Evolutionary conservation across 2,888 invertebrate species (phyloP).

Genomic region (Silvanus unidentatus): DNA sequence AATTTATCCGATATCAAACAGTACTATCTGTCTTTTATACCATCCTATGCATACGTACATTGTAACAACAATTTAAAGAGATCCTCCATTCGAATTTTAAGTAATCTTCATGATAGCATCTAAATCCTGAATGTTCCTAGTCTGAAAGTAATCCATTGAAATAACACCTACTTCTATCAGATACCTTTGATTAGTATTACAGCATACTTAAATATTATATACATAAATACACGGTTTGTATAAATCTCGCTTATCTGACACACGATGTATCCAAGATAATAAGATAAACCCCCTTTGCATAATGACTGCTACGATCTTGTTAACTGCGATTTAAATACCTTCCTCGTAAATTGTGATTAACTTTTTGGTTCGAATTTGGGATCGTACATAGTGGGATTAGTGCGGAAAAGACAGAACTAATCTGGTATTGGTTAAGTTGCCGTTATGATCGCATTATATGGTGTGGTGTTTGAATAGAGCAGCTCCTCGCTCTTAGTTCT

Average conservation of each 20-base stretch:
- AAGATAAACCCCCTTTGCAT: conserved; percentile 19
- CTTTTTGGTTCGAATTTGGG: conserved; percentile 1
- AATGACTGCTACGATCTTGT: conserved; percentile 24
- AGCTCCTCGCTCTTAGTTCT: too few relatives aligned
- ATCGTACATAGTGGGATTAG: too few relatives aligned
- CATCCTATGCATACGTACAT: background rate
- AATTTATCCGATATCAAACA: conserved; percentile 20
- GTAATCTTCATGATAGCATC: conserved; percentile 16
- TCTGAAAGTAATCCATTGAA: conserved; percentile 16
- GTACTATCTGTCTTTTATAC: conserved; percentile 15
- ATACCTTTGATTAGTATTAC: conserved; percentile 16
- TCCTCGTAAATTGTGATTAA: conserved; percentile 22
- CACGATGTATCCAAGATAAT: too few relatives aligned
- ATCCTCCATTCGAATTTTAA: conserved; percentile 14
- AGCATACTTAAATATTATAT: conserved; percentile 14
- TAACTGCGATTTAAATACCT: conserved; percentile 23
- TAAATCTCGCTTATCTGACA: conserved; percentile 18
- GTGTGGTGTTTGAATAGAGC: too few relatives aligned
- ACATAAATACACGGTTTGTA: conserved; percentile 12
- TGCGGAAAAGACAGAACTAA: too few relatives aligned
- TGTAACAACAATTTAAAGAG: too few relatives aligned
- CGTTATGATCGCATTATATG: too few relatives aligned
- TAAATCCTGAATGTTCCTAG: conserved; percentile 18
- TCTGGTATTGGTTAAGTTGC: too few relatives aligned
- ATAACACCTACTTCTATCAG: conserved; percentile 15